Base-by-base conservation (phyloP, 2,113 vertebrate species). In the Otocyon megalotis region DNA sequence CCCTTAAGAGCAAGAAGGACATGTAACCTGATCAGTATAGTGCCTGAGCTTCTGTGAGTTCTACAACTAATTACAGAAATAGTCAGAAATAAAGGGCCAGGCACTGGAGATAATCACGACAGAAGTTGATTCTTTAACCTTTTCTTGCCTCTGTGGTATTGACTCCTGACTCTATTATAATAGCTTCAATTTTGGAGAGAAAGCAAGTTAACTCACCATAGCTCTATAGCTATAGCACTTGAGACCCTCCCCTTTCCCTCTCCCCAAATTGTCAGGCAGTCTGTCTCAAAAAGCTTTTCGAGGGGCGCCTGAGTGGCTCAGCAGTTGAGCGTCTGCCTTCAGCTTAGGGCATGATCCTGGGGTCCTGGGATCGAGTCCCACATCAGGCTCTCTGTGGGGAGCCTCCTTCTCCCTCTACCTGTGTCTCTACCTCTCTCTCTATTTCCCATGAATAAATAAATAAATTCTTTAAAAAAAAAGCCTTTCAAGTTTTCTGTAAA, bases 161-260 rank as follows among this genome's bases (percentile, higher is more conserved):
- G 97, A 95, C 96, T 96, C 95, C 95, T 98, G 97, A 95, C 93
- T 97, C 96, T 97, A 35, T 97, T 96, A 96, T 92, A 93, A 96
- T 94, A 90, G 90, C 94, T 98, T 97, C 96, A 96, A 86, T 98
- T 98, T 97, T 90, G 71, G 58, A 93, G 95, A 97, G 93, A 93
- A 95, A 97, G 77, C 54, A 71, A 81, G 60, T 80, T 97, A 80
- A 87, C 88, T 87, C 87, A 58, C 86, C 87, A 24, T 15, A 79
- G 79, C 87, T 91, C 26, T 77, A 20, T 60, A 71, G 63, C 84
- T 88, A 20, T 8, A 92, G n/a, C 43, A 79, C 62, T 71, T 65
- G 85, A 93, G 95, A 80, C 62, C 20, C 60, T 91, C 53, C 24
- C 20, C 82, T 19, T 12, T 20, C 16, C 7, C 17, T 30, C 28